These are phyloP conservation scores for Hepsetus odoe DNA, from an alignment of 2,113 vertebrate genomes.

Conservation along the genomic window DNA sequence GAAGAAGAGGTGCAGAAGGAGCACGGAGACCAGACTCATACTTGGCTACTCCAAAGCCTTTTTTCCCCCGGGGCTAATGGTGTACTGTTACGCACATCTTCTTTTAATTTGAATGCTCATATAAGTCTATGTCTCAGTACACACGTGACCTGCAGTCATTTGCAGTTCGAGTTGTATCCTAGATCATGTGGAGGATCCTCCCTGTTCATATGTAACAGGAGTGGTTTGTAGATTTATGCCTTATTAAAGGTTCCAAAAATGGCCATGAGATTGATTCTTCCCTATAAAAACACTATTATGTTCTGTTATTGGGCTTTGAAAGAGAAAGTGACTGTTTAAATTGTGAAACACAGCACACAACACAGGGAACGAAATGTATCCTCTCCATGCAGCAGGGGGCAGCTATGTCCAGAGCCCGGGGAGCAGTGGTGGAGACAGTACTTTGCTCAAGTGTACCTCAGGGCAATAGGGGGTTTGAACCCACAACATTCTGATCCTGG, in stretches of 20 bases:
- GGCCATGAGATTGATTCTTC: not conserved
- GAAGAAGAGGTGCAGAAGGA: conserved; percentile 11
- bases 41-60: conserved; percentile 11
- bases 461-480: no score
- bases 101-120: conserved; percentile 4
- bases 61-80: conserved; percentile 22
- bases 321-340: no score
- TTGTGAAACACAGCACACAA: no score
- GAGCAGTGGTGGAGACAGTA: no score
- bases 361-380: no score
- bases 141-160: not conserved
- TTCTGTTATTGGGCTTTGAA: no score
- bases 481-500: no score
- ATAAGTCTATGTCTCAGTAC: conserved; percentile 15
- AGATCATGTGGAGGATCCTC: not conserved
- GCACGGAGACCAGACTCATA: not conserved
- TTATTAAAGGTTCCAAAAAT: not conserved
- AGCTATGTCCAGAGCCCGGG: no score
- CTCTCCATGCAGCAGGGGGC: no score
- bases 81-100: not conserved
- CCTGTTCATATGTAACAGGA: not conserved
- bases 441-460: no score
- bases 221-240: not conserved
- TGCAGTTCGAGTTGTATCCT: not conserved
- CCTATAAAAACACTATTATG: no score